Evolutionary conservation across 2,888 invertebrate genomes (phyloP).

Genomic region (Eubasilissa splendida): DNA sequence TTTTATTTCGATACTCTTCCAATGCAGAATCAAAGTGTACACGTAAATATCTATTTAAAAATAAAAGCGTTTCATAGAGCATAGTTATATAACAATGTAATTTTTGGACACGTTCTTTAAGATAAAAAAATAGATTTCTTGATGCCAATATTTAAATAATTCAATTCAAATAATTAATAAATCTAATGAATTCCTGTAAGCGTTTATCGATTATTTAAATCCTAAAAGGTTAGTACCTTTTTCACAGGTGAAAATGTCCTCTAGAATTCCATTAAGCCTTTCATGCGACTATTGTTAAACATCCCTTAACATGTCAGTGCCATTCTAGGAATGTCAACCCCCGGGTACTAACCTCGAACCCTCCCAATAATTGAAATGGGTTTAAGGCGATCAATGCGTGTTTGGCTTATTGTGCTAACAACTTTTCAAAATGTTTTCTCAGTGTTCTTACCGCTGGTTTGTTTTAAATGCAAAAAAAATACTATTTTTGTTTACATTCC

Average conservation of each 20-base stretch:
- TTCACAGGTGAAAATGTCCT: constrained; percentile 34
- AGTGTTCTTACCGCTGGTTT: too few relatives aligned
- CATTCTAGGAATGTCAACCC: constrained; percentile 37
- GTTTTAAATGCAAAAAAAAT: too few relatives aligned
- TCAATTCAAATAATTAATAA: constrained; percentile 18
- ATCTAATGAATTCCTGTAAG: constrained; percentile 14
- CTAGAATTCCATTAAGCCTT: constrained; percentile 20
- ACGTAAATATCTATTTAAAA: too few relatives aligned
- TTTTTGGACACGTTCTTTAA: too few relatives aligned
- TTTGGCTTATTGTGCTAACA: constrained; percentile 45
- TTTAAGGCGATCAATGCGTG: constrained; percentile 45
- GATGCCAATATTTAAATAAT: constrained; percentile 1
- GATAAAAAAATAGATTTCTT: too few relatives aligned
- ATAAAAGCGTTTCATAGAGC: too few relatives aligned
- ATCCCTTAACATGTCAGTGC: constrained; percentile 27
- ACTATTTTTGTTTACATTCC: too few relatives aligned
- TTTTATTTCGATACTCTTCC: too few relatives aligned
- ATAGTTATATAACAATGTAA: too few relatives aligned
- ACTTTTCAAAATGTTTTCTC: constrained; percentile 22
- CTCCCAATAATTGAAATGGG: constrained; percentile 47
- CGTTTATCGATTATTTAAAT: constrained; percentile 31
- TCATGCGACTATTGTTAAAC: constrained; percentile 34
- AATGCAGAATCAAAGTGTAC: too few relatives aligned
- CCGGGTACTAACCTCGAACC: constrained; percentile 31
- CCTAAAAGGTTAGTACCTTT: constrained; percentile 12